These are phyloP conservation scores for Styela clava DNA, from an alignment of 23 tunicate species.

Conservation along the genomic window DNA sequence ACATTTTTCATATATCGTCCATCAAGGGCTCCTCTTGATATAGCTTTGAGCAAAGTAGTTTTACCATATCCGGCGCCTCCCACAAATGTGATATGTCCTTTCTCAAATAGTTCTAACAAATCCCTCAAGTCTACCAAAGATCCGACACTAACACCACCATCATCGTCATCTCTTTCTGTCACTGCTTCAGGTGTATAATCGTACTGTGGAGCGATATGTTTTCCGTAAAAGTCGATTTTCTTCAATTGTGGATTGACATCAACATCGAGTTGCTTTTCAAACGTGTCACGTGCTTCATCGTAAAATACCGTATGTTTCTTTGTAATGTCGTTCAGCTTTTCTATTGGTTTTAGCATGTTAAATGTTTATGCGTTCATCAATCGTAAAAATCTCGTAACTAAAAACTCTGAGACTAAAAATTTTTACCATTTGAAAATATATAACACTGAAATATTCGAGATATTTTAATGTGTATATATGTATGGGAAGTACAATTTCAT, in stretches of 20 bases:
- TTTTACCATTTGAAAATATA: no score
- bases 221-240: neutral
- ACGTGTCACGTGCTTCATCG: neutral
- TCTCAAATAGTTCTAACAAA: neutral
- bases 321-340: neutral
- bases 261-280: neutral
- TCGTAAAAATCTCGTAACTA: no score
- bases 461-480: no score
- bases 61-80: slow-evolving; percentile 4
- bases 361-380: no score
- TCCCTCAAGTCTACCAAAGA: neutral
- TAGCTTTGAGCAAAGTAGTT: slow-evolving; percentile 13
- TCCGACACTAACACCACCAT: neutral
- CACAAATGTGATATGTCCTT: neutral
- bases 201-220: neutral
- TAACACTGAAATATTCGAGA: no score
- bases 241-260: neutral
- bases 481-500: no score
- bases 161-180: neutral
- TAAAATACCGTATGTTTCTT: neutral
- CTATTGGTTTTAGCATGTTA: no score
- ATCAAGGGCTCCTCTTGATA: neutral
- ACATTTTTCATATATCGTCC: neutral
- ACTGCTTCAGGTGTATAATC: slow-evolving; percentile 7
- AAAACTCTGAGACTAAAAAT: no score